These are phyloP conservation scores for Acyrthosiphon pisum DNA, from an alignment of 1,140 invertebrate species.

Conservation along the genomic window DNA sequence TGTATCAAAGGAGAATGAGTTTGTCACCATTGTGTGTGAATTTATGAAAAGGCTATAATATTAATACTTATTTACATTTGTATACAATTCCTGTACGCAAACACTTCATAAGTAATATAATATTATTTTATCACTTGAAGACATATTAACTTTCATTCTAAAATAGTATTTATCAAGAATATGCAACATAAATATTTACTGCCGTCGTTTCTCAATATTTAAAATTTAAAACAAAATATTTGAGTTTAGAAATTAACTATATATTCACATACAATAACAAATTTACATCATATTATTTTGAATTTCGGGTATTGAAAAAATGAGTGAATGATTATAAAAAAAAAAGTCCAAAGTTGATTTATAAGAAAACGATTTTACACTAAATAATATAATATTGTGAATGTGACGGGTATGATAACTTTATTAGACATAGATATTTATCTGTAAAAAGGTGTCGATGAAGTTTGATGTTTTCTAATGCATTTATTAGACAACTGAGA, in stretches of 20 bases:
- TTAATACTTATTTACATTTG: neutral
- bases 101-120: neutral
- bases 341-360: too few species aligned
- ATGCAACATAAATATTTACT: neutral
- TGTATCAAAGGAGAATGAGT: neutral
- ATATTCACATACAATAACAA: too few species aligned
- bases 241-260: too few species aligned
- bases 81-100: neutral
- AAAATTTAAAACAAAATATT: neutral
- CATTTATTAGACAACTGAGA: neutral
- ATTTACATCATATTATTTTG: too few species aligned
- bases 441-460: neutral
- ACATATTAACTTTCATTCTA: too few species aligned
- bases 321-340: too few species aligned
- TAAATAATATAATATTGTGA: neutral
- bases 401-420: neutral
- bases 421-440: neutral
- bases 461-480: neutral
- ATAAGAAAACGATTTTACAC: neutral
- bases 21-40: neutral
- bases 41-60: neutral
- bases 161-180: neutral
- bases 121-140: neutral
- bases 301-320: too few species aligned
- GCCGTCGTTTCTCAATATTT: neutral